Percentiles rank a stretch among this genome's conserved stretches.
phyloP scores from a whole-genome alignment of 2,797 vertebrate species.

The Peromyscus melanophrys region DNA sequence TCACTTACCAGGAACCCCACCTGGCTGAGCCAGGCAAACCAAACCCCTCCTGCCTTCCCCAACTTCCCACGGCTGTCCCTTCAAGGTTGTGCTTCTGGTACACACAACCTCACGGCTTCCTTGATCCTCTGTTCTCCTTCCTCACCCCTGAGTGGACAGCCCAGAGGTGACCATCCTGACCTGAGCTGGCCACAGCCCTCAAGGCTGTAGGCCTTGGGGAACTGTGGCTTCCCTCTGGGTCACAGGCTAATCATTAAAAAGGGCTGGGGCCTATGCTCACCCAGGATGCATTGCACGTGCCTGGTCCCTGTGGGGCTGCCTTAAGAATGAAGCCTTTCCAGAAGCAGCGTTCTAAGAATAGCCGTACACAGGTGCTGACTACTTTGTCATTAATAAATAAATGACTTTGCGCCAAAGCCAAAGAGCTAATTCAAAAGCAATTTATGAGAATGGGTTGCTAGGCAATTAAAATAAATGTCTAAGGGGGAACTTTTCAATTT shows the following conservation, averaged over 20 bases:
- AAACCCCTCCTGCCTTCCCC: neutral
- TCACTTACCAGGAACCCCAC: neutral
- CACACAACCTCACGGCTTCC: neutral
- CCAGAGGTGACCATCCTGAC: neutral
- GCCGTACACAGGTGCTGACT: neutral
- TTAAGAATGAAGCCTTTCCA: slow-evolving; percentile 49
- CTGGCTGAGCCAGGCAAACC: neutral
- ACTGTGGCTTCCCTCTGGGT: neutral
- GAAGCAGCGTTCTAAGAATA: slow-evolving; percentile 70
- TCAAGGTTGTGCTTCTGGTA: neutral
- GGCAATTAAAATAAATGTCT: slow-evolving; percentile 78
- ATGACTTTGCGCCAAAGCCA: slow-evolving; percentile 59
- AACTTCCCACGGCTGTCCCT: neutral
- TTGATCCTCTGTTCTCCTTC: neutral
- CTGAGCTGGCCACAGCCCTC: neutral
- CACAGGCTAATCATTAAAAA: neutral
- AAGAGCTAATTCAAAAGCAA: slow-evolving; percentile 76
- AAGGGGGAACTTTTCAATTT: neutral
- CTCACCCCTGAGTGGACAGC: neutral
- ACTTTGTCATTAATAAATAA: slow-evolving; percentile 71
- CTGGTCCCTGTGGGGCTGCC: neutral
- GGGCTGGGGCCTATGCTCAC: neutral
- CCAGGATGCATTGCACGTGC: neutral
- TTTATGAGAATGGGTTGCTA: slow-evolving; percentile 75
- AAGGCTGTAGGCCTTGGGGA: neutral